These are phyloP conservation scores for Saguinus midas DNA, from an alignment of 2,113 vertebrate species.

Conservation along the genomic window DNA sequence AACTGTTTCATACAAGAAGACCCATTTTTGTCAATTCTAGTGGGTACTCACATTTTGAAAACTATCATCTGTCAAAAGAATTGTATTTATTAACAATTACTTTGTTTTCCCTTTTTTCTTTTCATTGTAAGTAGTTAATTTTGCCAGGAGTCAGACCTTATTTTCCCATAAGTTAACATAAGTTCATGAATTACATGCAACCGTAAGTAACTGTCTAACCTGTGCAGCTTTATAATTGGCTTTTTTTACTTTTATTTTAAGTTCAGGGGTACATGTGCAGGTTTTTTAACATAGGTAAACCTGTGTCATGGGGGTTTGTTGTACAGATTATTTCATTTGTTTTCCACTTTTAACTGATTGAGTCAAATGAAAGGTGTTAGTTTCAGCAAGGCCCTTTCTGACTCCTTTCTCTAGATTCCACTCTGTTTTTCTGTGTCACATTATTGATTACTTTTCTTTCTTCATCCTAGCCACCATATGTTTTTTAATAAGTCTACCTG, in stretches of 20 bases:
- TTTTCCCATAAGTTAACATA: background rate
- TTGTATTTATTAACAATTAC: background rate
- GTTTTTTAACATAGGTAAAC: too few relatives aligned
- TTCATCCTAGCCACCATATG: background rate
- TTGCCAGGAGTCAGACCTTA: background rate
- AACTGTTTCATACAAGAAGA: background rate
- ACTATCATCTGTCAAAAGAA: background rate
- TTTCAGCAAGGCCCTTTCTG: background rate
- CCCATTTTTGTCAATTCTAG: background rate
- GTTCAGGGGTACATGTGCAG: too few relatives aligned
- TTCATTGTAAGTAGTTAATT: background rate
- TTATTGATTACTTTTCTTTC: background rate
- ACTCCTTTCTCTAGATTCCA: background rate
- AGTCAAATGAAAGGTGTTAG: background rate
- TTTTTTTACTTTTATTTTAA: background rate
- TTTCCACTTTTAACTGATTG: background rate
- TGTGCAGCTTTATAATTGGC: background rate
- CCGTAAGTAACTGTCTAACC: background rate
- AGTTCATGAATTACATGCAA: background rate
- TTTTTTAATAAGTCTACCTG: background rate
- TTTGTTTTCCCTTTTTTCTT: background rate
- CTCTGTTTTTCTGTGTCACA: background rate
- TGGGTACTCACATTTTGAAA: background rate
- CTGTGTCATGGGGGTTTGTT: too few relatives aligned
- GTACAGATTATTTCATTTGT: background rate